phyloP scores from a whole-genome alignment of 2,113 vertebrate species.

The Pangasianodon hypophthalmus region DNA sequence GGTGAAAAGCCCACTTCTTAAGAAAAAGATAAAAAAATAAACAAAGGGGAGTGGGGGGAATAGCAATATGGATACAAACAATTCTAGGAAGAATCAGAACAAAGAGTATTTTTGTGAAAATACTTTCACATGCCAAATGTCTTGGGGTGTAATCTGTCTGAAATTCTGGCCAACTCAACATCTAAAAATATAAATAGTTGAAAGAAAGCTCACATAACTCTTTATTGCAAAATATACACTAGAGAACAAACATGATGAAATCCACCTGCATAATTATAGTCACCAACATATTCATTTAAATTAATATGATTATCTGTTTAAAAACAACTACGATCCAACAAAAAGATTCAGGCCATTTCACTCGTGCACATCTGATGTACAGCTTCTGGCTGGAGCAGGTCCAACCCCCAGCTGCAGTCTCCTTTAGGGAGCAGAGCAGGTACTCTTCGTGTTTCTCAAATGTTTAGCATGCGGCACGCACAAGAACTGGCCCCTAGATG shows the following conservation, averaged over 20 bases:
- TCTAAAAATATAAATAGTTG: neutral
- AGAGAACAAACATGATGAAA: neutral
- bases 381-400: slow-evolving; percentile 43
- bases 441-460: neutral
- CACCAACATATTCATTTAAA: neutral
- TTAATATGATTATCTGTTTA: neutral
- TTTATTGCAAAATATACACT: neutral
- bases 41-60: neutral
- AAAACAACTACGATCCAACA: neutral
- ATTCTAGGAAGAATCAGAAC: slow-evolving; percentile 32
- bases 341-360: slow-evolving; percentile 16
- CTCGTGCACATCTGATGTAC: slow-evolving; percentile 53
- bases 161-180: neutral
- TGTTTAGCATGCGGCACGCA: neutral
- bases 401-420: slow-evolving; percentile 25
- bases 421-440: neutral
- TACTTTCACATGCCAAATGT: neutral
- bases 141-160: neutral
- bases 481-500: neutral
- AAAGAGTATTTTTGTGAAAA: slow-evolving; percentile 11
- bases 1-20: neutral
- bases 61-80: slow-evolving; percentile 22
- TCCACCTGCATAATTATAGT: neutral
- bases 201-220: neutral
- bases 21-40: neutral